A percentile compares a stretch with the other conserved stretches of the same genome.
These are phyloP conservation scores for Scrobipalpa costella DNA, from an alignment of 2,888 invertebrate genomes.

Conservation along the genomic window DNA sequence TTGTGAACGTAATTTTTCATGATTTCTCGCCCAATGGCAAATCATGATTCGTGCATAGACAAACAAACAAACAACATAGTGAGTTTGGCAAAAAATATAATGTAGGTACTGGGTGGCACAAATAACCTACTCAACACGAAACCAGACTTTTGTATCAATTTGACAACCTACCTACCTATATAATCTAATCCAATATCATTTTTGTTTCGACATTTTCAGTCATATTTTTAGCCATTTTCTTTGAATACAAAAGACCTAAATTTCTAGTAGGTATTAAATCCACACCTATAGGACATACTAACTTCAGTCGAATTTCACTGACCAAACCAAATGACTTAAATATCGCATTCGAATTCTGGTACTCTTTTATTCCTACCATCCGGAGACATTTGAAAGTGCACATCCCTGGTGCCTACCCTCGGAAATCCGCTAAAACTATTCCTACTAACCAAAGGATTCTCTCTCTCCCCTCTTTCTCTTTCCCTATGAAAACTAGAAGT, in stretches of 20 bases:
- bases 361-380: slow-evolving; percentile 80
- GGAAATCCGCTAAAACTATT: slow-evolving; percentile 78
- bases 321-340: slow-evolving; percentile 45
- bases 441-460: slow-evolving; percentile 73
- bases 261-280: neutral
- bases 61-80: slow-evolving; percentile 43
- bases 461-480: slow-evolving; percentile 61
- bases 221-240: neutral
- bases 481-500: slow-evolving; percentile 76
- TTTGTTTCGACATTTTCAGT: slow-evolving; percentile 4
- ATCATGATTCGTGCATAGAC: slow-evolving; percentile 28
- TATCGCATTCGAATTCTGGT: slow-evolving; percentile 84
- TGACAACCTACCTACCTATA: slow-evolving; percentile 31
- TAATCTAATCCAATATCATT: neutral
- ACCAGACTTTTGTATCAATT: slow-evolving; percentile 25
- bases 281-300: neutral
- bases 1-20: slow-evolving; percentile 49
- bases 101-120: slow-evolving; percentile 18
- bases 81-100: slow-evolving; percentile 39
- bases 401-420: slow-evolving; percentile 66
- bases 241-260: slow-evolving; percentile 7
- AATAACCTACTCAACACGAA: slow-evolving; percentile 24
- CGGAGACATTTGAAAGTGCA: slow-evolving; percentile 69
- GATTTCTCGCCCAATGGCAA: slow-evolving; percentile 31
- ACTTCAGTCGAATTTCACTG: slow-evolving; percentile 35